These are phyloP conservation scores for Limnodromus scolopaceus DNA, from an alignment of 2,797 vertebrate genomes.

Conservation along the genomic window DNA sequence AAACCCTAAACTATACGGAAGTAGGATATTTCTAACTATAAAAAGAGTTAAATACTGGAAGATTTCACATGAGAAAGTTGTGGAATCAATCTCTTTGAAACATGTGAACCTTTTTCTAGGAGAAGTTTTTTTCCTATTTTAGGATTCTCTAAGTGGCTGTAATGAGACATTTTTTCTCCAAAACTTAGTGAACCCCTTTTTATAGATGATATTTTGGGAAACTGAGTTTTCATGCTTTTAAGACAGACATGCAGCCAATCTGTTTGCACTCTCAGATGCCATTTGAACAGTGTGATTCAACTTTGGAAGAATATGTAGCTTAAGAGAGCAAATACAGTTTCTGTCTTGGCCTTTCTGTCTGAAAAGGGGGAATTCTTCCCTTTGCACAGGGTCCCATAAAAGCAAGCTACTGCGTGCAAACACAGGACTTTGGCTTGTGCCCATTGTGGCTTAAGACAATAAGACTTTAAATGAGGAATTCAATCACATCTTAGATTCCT, in stretches of 20 bases:
- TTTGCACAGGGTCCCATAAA: not conserved
- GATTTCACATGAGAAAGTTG: not conserved
- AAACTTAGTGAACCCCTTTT: conserved; percentile 25
- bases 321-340: not conserved
- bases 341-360: not conserved
- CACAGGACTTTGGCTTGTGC: not conserved
- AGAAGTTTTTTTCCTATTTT: not conserved
- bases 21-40: not conserved
- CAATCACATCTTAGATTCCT: not conserved
- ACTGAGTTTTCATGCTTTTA: conserved; percentile 11
- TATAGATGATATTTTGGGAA: conserved; percentile 21
- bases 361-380: not conserved
- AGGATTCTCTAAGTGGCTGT: not conserved
- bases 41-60: not conserved
- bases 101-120: not conserved
- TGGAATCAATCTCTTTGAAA: not conserved
- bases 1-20: not conserved
- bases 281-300: conserved; percentile 19
- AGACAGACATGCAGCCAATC: conserved; percentile 18
- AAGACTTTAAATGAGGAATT: not conserved
- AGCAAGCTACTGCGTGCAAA: not conserved
- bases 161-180: not conserved
- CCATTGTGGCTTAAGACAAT: not conserved
- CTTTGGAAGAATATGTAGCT: not conserved
- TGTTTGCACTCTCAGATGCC: conserved; percentile 30